These are phyloP conservation scores for Rhyzopertha dominica DNA, from an alignment of 1,140 invertebrate species.

Conservation along the genomic window DNA sequence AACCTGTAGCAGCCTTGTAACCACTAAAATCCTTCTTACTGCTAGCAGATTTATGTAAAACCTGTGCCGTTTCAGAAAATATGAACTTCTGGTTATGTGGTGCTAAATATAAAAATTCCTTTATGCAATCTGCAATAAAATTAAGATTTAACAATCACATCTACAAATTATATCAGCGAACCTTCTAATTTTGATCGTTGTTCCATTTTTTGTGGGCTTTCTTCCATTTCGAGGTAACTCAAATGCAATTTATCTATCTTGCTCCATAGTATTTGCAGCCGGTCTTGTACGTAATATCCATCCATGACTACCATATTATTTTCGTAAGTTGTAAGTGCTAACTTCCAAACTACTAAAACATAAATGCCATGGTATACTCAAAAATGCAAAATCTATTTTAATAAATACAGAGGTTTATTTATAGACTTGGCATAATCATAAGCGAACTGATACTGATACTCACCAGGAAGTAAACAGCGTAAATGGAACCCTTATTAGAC, in stretches of 20 bases:
- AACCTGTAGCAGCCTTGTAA: slow-evolving; percentile 72
- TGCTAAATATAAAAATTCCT: slow-evolving; percentile 69
- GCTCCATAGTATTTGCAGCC: slow-evolving; percentile 58
- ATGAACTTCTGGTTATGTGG: slow-evolving; percentile 76
- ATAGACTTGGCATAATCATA: neutral
- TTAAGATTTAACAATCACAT: slow-evolving; percentile 4
- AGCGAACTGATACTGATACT: neutral
- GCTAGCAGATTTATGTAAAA: slow-evolving; percentile 66
- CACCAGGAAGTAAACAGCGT: neutral
- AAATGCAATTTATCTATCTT: slow-evolving; percentile 67
- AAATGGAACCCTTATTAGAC: neutral
- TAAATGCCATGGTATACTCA: too few species aligned
- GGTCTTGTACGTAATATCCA: slow-evolving; percentile 45
- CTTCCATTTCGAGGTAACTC: slow-evolving; percentile 69
- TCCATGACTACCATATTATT: slow-evolving; percentile 41
- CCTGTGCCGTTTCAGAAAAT: slow-evolving; percentile 65
- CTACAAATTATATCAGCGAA: slow-evolving; percentile 29
- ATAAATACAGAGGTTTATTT: neutral
- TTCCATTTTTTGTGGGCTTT: slow-evolving; percentile 66
- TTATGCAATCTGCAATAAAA: slow-evolving; percentile 61
- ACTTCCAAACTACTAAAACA: neutral
- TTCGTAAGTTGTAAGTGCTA: slow-evolving; percentile 1
- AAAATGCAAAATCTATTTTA: neutral
- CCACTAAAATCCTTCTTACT: slow-evolving; percentile 69
- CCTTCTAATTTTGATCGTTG: slow-evolving; percentile 70